Evolutionary conservation across 1,140 invertebrate species (phyloP).

Genomic region (Drosophila nigrodunni): DNA sequence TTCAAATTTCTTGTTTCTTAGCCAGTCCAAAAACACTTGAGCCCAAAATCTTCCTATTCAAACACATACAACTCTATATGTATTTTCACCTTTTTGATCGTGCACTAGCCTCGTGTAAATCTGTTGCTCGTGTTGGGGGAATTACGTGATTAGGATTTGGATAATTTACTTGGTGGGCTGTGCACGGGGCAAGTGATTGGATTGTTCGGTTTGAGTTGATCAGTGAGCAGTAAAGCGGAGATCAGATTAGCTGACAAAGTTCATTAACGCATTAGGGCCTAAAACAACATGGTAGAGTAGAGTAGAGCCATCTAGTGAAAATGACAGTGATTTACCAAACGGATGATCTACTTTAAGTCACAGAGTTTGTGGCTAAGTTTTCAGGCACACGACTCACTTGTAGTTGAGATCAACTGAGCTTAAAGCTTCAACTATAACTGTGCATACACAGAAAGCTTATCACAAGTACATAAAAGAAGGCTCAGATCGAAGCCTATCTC

Average conservation of each 20-base stretch:
- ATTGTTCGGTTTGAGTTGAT: too few species aligned
- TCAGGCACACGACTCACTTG: too few species aligned
- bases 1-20: slow-evolving; percentile 50
- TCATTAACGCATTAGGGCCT: slow-evolving; percentile 39
- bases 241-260: slow-evolving; percentile 49
- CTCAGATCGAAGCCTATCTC: too few species aligned
- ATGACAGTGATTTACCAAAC: too few species aligned
- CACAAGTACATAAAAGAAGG: too few species aligned
- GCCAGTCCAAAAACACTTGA: slow-evolving; percentile 43
- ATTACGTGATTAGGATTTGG: slow-evolving; percentile 57
- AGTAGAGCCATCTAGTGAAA: background rate
- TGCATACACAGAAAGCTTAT: background rate
- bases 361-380: too few species aligned
- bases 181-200: slow-evolving; percentile 39
- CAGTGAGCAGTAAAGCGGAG: background rate
- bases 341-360: background rate
- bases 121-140: slow-evolving; percentile 38
- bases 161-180: slow-evolving; percentile 34
- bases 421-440: background rate
- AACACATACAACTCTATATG: background rate
- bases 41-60: slow-evolving; percentile 28
- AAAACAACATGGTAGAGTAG: slow-evolving; percentile 34
- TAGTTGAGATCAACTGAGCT: background rate
- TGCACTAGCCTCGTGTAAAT: slow-evolving; percentile 24
- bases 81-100: background rate